Conservation (phyloP, 2,888 invertebrate species). For the Leuctra nigra region DNA sequence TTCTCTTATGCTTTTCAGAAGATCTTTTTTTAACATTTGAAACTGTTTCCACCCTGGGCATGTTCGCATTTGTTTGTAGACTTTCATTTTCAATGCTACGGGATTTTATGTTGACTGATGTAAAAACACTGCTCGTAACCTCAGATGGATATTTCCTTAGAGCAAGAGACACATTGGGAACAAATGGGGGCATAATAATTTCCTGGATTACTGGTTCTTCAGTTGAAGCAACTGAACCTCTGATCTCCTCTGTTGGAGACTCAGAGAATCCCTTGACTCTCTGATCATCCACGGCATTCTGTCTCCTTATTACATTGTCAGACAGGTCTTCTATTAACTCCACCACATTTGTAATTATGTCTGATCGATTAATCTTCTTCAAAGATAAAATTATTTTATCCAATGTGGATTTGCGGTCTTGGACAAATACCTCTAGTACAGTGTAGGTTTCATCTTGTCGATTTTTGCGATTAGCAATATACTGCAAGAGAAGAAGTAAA, state of each 20-base stretch:
- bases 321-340: too few species aligned
- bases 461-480: not conserved
- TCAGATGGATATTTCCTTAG: not conserved
- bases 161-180: not conserved
- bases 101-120: too few species aligned
- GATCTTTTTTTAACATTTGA: not conserved
- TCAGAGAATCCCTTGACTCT: conserved; percentile 2
- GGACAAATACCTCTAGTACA: conserved; percentile 11
- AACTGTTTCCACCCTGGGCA: not conserved
- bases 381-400: conserved; percentile 15
- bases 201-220: too few species aligned
- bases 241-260: too few species aligned
- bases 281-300: not conserved
- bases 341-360: conserved; percentile 6
- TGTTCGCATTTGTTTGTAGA: not conserved
- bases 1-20: not conserved
- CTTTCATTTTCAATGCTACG: not conserved
- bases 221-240: too few species aligned
- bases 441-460: conserved; percentile 7
- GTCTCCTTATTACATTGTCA: not conserved
- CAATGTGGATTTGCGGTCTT: conserved; percentile 10
- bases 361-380: conserved; percentile 14
- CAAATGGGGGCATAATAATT: not conserved
- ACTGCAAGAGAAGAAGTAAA: not conserved
- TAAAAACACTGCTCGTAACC: too few species aligned